A percentile compares a stretch with the other conserved stretches of the same genome.
Evolutionary conservation across 1,140 invertebrate genomes (phyloP).

Genomic region (Tetranychus cinnabarinus): DNA sequence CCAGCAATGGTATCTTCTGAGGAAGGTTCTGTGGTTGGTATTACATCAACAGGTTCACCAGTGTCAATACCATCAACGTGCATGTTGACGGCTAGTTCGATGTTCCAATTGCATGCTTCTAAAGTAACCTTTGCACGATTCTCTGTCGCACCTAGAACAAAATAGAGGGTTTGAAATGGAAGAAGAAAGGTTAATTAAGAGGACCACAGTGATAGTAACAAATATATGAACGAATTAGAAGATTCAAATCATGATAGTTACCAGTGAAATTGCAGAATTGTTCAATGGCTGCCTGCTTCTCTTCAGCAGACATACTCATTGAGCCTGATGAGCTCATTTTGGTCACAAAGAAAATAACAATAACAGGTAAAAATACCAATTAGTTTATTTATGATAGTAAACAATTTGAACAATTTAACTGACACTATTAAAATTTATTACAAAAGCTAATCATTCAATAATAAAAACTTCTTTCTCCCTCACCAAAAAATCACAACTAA

Average conservation of each 20-base stretch:
- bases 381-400: too few relatives aligned
- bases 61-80: constrained; percentile 23
- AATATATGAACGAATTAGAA: neutral
- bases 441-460: too few relatives aligned
- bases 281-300: neutral
- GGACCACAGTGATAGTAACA: neutral
- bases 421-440: too few relatives aligned
- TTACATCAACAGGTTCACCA: neutral
- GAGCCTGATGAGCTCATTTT: neutral
- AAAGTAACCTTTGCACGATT: constrained; percentile 21
- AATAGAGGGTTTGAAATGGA: too few relatives aligned
- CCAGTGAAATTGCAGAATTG: neutral
- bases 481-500: too few relatives aligned
- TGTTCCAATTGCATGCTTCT: constrained; percentile 27
- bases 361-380: too few relatives aligned
- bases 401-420: too few relatives aligned
- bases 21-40: neutral
- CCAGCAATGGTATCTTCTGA: neutral
- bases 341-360: too few relatives aligned
- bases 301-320: neutral
- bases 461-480: too few relatives aligned
- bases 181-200: too few relatives aligned
- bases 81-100: constrained; percentile 31
- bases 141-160: constrained; percentile 6
- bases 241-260: neutral